Base-by-base conservation (phyloP, 2,113 vertebrate species). In the Tretioscincus oriximinensis region DNA sequence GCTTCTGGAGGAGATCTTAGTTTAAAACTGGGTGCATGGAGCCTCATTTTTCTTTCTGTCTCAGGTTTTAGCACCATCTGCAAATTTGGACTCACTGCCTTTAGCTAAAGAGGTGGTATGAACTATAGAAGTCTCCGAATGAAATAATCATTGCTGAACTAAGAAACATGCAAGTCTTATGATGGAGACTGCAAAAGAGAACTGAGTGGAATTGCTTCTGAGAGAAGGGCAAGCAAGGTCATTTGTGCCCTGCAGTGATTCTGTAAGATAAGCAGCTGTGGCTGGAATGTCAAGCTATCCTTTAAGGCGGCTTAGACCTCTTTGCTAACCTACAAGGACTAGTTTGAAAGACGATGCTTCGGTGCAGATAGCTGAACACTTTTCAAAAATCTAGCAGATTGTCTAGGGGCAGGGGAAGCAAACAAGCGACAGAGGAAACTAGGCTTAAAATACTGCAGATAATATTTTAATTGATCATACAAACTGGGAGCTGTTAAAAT, bases 1-100 rank as follows among this genome's bases (percentile, higher is more conserved):
- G 51, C 51, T 3, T 58, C 54, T 58, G 54, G 54, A 14, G 54
- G 14, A 3, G 18, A 2, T 18, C 54, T 76, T 73, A 80, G 51
- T 84, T 77, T 75, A 58, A 85, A 84, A 84, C 64, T 78, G 31
- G 61, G 81, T 85, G 76, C 74, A 80, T 67, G 80, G 82, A 12
- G 70, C 61, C 80, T 84, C 77, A 76, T 88, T 85, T 77, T 78
- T 86, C 83, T 73, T 41, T 85, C 60, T 84, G 80, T 45, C 77
- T 85, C 86, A 51, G 35, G 86, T 87, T 76, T 41, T 75, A 89
- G 73, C 26, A 84, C 85, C 81, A 88, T 85, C 86, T 80, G 28
- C 66, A 86, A 49, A 82, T 85, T 84, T 83, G 80, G 68, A 78
- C 81, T 84, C 61, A 81, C 26, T 29, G 67, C 67, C 41, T 81